Evolutionary conservation across 2,113 vertebrate species (phyloP), one percentile per base, ranked within the genome.

Genomic region (Tetrao urogallus): DNA sequence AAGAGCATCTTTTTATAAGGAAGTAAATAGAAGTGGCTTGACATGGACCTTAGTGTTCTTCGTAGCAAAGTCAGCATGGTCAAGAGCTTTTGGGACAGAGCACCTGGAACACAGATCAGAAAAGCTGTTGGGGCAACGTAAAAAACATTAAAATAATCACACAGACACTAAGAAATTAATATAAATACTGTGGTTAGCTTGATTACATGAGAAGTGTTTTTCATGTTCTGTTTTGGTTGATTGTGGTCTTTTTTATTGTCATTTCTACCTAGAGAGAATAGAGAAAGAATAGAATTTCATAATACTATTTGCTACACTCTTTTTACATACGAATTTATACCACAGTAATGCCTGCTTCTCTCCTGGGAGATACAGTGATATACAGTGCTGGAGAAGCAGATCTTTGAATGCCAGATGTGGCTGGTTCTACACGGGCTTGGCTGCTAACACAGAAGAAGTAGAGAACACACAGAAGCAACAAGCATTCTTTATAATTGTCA

Each of bases 1-100:
- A 99, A 89, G 19, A 99, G 94, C 64, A 97, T 88, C 96, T 93
- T 98, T 66, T 96, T 98, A 61, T 99, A 96, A 91, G 97, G 96
- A 60, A 98, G 94, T 3, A 96, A 97, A 82, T 82, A 93, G 43
- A 98, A 81, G 43, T 96, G 95, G 75, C 96, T 97, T 30, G 97
- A 74, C 24, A 88, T 83, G 65, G 94, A 80, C 58, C 96, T 92
- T 80, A 99, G 90, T 10, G 97, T 97, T 92, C 98, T 97, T 69
- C 96, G 97, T 24, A 99, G 82, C 90, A 98, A 88, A 0, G 63
- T 97, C 82, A 98, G 47, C 25, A 98, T 61, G 4, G 97, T 95
- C 92, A 96, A 82, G 11, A 98, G 91, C 90, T 97, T 99, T 82
- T 75, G 93, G 30, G 96, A 88, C 38, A 97, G 45, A 28, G 89